These are phyloP conservation scores for Cryptomyrus ogoouensis DNA, from an alignment of 2,113 vertebrate species.

Conservation along the genomic window DNA sequence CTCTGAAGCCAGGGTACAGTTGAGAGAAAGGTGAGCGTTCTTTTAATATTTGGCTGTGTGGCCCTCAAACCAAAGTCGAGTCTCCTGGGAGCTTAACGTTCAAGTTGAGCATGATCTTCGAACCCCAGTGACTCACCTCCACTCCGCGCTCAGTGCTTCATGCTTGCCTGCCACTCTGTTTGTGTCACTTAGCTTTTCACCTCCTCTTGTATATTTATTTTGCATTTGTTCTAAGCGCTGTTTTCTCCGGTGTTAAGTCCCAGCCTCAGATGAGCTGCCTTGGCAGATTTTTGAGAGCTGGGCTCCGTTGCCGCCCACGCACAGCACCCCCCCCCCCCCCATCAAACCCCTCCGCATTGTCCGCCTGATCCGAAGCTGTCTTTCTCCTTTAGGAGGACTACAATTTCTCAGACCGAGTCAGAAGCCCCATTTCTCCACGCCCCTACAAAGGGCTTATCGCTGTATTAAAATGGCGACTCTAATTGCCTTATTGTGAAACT, in stretches of 20 bases:
- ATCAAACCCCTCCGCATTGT: not conserved
- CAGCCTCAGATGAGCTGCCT: not conserved
- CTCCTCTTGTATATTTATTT: not conserved
- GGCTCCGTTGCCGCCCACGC: not conserved
- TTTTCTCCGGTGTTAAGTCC: not conserved
- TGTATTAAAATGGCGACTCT: not conserved
- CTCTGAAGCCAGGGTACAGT: not conserved
- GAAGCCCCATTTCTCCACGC: not conserved
- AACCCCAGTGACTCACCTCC: not conserved
- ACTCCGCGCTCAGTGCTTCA: not conserved
- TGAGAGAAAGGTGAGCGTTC: not conserved
- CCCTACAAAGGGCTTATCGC: slow-evolving; percentile 6
- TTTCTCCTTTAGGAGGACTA: not conserved
- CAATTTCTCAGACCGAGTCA: slow-evolving; percentile 6
- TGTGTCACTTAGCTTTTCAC: not conserved
- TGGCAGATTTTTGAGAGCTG: not conserved
- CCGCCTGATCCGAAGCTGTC: not conserved
- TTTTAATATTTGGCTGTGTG: not conserved
- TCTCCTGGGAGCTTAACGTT: not conserved
- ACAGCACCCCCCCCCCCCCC: not conserved
- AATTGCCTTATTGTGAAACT: slow-evolving; percentile 16
- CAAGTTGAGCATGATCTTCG: not conserved
- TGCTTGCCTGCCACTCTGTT: no score
- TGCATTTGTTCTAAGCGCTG: not conserved
- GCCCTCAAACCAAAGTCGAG: not conserved